phyloP scores from a whole-genome alignment of 2,797 vertebrate genomes.

The Liparis tanakae region DNA sequence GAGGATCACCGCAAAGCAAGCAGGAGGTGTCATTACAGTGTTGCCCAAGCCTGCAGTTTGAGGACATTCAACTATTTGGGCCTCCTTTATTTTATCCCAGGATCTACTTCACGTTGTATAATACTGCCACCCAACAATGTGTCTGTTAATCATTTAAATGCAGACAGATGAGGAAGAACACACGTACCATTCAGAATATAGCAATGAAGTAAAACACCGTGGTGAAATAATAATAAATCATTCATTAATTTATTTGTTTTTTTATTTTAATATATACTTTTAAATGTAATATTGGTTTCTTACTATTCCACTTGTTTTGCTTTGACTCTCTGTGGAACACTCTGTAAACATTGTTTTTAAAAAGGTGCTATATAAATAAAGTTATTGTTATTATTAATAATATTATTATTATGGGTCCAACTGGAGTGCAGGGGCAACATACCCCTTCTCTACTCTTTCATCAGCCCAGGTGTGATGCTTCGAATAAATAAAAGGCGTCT shows the following conservation, averaged over 20 bases:
- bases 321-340: no score
- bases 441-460: neutral
- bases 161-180: conserved; percentile 2
- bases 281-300: no score
- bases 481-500: conserved; percentile 8
- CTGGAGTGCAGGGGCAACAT: neutral
- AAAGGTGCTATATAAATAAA: no score
- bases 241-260: no score
- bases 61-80: conserved; percentile 36
- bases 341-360: no score
- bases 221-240: conserved; percentile 6
- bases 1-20: conserved; percentile 20
- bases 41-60: conserved; percentile 46
- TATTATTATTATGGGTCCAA: no score
- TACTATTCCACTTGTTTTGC: no score
- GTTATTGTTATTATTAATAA: no score
- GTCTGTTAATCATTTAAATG: conserved; percentile 33
- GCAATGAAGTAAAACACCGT: conserved; percentile 7
- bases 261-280: no score
- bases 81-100: conserved; percentile 40
- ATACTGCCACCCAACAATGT: neutral
- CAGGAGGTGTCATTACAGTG: conserved; percentile 39
- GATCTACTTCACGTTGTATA: conserved; percentile 27
- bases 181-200: neutral
- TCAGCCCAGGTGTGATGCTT: conserved; percentile 4